Percentiles rank a stretch among this genome's conserved stretches.
These are phyloP conservation scores for Rhorus exstirpatorius DNA, from an alignment of 2,888 invertebrate species.

Conservation along the genomic window DNA sequence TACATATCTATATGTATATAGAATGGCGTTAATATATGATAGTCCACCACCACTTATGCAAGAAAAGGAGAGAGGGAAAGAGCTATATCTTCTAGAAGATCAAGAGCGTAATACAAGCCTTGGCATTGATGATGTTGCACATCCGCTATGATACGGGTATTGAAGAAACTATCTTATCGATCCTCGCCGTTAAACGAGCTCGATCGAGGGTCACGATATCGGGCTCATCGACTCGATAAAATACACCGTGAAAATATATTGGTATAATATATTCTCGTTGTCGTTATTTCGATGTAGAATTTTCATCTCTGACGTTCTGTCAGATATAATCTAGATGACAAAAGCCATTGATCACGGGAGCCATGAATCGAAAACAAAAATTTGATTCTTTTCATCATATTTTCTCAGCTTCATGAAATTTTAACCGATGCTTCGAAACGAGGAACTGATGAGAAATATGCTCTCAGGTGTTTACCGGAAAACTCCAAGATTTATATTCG, in stretches of 20 bases:
- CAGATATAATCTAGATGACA: too few species aligned
- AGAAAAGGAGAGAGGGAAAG: constrained; percentile 12
- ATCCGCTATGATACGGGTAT: background rate
- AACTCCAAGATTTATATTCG: too few species aligned
- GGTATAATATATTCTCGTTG: background rate
- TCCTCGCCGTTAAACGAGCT: background rate
- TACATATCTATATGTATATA: background rate
- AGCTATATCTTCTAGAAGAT: constrained; percentile 74
- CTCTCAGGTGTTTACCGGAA: too few species aligned
- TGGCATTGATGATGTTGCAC: constrained; percentile 72
- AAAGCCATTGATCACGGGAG: too few species aligned
- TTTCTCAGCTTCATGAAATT: too few species aligned
- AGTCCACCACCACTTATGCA: background rate
- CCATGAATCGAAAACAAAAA: too few species aligned
- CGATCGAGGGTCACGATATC: background rate
- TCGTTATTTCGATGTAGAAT: too few species aligned
- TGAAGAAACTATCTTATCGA: background rate
- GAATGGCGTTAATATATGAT: background rate
- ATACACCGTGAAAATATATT: background rate
- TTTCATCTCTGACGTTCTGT: too few species aligned
- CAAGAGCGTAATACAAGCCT: constrained; percentile 76
- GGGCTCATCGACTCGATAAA: background rate
- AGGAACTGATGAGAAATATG: too few species aligned
- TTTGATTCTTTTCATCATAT: too few species aligned
- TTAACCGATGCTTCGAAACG: too few species aligned